Evolutionary conservation across 2,888 invertebrate genomes (phyloP), one percentile per base, ranked within the genome.

Genomic region (Oithona nana): DNA sequence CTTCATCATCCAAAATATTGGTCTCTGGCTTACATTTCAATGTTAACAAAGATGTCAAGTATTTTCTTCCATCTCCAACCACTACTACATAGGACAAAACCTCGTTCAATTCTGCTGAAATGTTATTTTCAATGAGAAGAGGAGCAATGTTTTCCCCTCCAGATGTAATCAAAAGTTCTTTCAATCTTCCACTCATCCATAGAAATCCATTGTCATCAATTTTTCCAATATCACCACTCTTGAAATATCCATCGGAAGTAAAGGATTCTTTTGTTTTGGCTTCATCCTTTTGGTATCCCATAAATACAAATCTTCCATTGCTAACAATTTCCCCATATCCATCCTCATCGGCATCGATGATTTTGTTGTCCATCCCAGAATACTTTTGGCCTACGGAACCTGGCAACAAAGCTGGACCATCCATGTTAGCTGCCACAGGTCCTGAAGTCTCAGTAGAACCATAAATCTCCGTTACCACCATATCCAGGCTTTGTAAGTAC

Each of bases 1-100:
- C 24, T 24, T 24, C 6, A 20, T 13, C 13, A 24, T 24, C 24
- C 11, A 54, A 3, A 16, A 54, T 26, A 26, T 16, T 16, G 26
- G 22, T 26, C 16, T 54, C 54, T 8, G 22, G 50, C 13, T 54
- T 20, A 72, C 85, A 87, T 82, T 88, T 90, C 22, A 93, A 75
- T 0, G 88, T 84, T 64, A 93, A 75, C 64, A 93, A 76, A 66
- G 89, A 78, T 1, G 87, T 80, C 61, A 93, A 79, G 76, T 85
- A 93, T 75, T 92, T 93, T 67, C 81, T 80, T 70, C 81, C 78
- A 73, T 93, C 92, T 1, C 92, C 92, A 66, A 93, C 79, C 49
- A 93, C 77, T 71, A 92, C 82, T 1, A 83, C 87, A 74, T 88
- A 84, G 67, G 86, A 86, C 22, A 92, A 73, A 65, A 80, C 79